A percentile compares a stretch with the other conserved stretches of the same genome.
phyloP scores from a whole-genome alignment of 2,113 vertebrate genomes.

The Menura novaehollandiae region DNA sequence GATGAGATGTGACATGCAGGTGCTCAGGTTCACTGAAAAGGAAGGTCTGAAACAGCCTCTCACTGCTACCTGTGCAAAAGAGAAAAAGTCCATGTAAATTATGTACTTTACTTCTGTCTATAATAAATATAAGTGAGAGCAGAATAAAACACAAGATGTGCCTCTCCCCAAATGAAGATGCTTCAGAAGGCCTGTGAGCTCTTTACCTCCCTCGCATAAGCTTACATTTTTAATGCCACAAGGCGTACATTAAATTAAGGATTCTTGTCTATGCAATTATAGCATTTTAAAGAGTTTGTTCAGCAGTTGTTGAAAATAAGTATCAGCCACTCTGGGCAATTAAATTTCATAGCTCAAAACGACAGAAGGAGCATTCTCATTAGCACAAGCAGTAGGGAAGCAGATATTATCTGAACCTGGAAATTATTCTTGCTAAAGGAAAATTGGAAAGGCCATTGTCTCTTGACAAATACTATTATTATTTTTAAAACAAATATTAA shows the following conservation, averaged over 20 bases:
- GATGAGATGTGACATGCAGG: background rate
- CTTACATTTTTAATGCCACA: slow-evolving; percentile 3
- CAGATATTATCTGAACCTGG: slow-evolving; percentile 8
- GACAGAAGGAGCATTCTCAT: slow-evolving; percentile 13
- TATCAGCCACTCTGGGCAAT: slow-evolving; percentile 21
- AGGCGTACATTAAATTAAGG: background rate
- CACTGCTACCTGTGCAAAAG: background rate
- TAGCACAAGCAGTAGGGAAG: background rate
- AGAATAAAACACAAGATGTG: background rate
- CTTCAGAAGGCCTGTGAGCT: background rate
- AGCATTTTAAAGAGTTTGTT: slow-evolving; percentile 47
- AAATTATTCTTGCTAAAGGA: slow-evolving; percentile 8
- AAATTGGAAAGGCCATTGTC: background rate
- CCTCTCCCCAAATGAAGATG: background rate
- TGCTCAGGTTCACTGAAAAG: background rate
- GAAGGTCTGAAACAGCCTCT: background rate
- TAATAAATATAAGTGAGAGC: background rate
- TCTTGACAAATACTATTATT: background rate
- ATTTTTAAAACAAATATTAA: background rate
- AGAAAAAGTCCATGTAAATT: background rate
- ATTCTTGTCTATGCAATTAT: slow-evolving; percentile 3
- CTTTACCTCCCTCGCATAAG: background rate
- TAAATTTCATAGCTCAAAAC: slow-evolving; percentile 24
- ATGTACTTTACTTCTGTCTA: background rate
- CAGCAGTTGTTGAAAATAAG: slow-evolving; percentile 56